These are phyloP conservation scores for Rhinoptilus africanus DNA, from an alignment of 2,113 vertebrate species.

Conservation along the genomic window DNA sequence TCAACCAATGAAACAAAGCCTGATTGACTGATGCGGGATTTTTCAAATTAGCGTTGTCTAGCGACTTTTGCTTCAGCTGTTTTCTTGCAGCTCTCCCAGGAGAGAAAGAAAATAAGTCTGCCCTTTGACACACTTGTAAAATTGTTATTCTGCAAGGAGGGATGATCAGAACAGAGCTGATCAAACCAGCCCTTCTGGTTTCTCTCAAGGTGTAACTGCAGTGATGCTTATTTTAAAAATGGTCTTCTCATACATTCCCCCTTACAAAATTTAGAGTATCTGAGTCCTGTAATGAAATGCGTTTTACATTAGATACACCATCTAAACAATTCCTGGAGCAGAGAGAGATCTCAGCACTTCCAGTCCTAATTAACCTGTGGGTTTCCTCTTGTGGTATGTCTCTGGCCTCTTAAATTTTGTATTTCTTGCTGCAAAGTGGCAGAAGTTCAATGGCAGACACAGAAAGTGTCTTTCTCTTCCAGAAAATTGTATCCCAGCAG, in stretches of 20 bases:
- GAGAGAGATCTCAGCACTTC: not conserved
- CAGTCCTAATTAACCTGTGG: conserved; percentile 24
- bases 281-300: not conserved
- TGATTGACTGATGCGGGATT: not conserved
- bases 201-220: not conserved
- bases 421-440: not conserved
- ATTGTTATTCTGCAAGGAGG: conserved; percentile 6
- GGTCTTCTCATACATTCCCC: not conserved
- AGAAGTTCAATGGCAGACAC: not conserved
- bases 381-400: not conserved
- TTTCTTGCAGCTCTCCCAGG: conserved; percentile 32
- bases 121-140: conserved; percentile 5
- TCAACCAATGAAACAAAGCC: not conserved
- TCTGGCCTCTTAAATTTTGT: not conserved
- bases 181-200: conserved; percentile 22
- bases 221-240: not conserved
- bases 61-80: conserved; percentile 9
- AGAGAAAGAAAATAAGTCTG: conserved; percentile 24
- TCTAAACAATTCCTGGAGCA: conserved; percentile 12
- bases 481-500: not conserved
- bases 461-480: not conserved
- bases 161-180: conserved; percentile 3
- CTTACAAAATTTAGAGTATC: not conserved
- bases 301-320: conserved; percentile 13
- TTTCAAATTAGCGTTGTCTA: conserved; percentile 52